phyloP scores from a whole-genome alignment of 2,888 invertebrate species.

The Pristionchus arcanus region DNA sequence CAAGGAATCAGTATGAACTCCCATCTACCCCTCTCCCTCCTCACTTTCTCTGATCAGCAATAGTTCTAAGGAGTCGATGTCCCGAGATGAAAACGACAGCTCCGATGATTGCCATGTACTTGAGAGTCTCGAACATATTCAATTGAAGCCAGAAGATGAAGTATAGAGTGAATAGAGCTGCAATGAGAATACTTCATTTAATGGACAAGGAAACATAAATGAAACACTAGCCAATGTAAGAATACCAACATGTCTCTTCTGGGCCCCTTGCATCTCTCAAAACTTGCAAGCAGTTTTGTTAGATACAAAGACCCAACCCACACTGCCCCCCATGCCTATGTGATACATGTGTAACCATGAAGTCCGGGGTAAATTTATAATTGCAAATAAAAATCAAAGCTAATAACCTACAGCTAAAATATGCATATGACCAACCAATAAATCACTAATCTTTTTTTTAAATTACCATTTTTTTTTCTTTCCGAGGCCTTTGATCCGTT shows the following conservation, averaged over 20 bases:
- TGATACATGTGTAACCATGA: neutral
- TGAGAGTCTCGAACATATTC: constrained; percentile 96
- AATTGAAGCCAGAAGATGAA: constrained; percentile 93
- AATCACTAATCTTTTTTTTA: neutral
- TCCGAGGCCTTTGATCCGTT: neutral
- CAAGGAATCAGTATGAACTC: neutral
- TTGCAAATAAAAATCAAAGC: neutral
- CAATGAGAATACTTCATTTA: constrained; percentile 68
- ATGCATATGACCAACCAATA: no score
- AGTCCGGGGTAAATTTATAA: neutral
- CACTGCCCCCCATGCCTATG: neutral
- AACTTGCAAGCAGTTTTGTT: neutral
- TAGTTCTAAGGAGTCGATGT: constrained; percentile 87
- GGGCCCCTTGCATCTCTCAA: neutral
- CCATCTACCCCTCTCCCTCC: neutral
- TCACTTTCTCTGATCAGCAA: constrained; percentile 67
- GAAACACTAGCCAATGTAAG: neutral
- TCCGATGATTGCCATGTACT: constrained; percentile 90
- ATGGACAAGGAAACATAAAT: neutral
- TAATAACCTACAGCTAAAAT: no score
- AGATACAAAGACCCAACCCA: neutral
- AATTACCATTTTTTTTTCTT: neutral
- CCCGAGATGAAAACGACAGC: constrained; percentile 94
- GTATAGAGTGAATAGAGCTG: constrained; percentile 91
- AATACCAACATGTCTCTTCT: neutral